Percentiles rank a stretch among this genome's conserved stretches.
These are phyloP conservation scores for Corythoichthys intestinalis DNA, from an alignment of 2,113 vertebrate genomes.

Conservation along the genomic window DNA sequence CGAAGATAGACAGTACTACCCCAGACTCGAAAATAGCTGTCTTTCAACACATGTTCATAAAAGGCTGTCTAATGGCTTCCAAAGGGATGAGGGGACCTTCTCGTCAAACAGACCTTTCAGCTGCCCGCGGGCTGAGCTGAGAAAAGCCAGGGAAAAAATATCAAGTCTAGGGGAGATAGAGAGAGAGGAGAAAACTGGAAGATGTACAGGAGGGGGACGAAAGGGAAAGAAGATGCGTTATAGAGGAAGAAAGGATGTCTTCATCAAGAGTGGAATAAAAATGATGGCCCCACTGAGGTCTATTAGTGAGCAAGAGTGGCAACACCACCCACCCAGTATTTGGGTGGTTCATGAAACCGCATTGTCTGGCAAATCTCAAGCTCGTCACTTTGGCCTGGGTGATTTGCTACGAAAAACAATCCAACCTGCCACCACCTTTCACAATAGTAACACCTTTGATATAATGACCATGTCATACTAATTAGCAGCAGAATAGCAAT, in stretches of 20 bases:
- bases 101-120: conserved; percentile 67
- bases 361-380: conserved; percentile 6
- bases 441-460: background rate
- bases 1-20: conserved; percentile 20
- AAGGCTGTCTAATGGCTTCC: conserved; percentile 76
- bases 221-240: background rate
- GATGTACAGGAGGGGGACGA: background rate
- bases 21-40: conserved; percentile 48
- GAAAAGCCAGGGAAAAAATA: conserved; percentile 54
- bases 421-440: background rate
- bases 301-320: conserved; percentile 66
- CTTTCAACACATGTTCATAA: conserved; percentile 75
- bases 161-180: conserved; percentile 38
- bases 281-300: conserved; percentile 75
- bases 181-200: background rate
- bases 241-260: conserved; percentile 51
- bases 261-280: conserved; percentile 75
- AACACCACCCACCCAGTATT: conserved; percentile 33
- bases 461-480: background rate
- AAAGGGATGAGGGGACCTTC: conserved; percentile 63
- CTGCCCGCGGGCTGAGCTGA: conserved; percentile 59
- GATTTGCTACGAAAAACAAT: conserved; percentile 2
- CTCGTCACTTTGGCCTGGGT: background rate
- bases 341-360: conserved; percentile 36
- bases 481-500: background rate